Evolutionary conservation across 2,888 invertebrate genomes (phyloP), one percentile per base, ranked within the genome.

Genomic region (Drosophila infuscata): DNA sequence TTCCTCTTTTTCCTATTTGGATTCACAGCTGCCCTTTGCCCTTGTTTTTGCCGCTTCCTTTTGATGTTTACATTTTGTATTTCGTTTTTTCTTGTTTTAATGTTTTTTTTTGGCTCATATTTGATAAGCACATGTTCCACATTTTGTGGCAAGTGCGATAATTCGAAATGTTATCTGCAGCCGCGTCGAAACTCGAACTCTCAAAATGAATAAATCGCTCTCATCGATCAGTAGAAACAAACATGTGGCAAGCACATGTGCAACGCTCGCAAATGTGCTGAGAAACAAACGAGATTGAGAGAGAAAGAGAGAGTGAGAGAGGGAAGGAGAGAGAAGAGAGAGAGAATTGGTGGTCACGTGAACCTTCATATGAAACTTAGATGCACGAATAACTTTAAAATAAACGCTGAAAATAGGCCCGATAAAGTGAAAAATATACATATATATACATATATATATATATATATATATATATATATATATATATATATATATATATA

Each of bases 91-190:
- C 2, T 17, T 33, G 33, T 17, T 36, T 29, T 15, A 15, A 52
- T 56, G 17, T 33, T 46, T 17, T 36, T 29, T 15, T n/a, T 54
- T 56, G 17, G 30, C 17, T 52, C 69, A 77, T 76, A 60, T 78
- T 78, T 76, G 81, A 79, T 81, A 79, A 79, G 73, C 79, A 79
- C 77, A 81, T 81, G 81, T 81, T 76, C 46, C 69, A 64, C 60
- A 76, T 65, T 61, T 63, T 41, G 64, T 15, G 59, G 61, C 81
- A 79, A 79, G 79, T 79, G 79, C 73, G 77, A 81, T 79, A 81
- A 79, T 72, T 65, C 17, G 5, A 53, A 59, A 59, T 54, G 51
- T 53, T 64, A 76, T 57, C 51, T 59, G 49, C 29, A 12, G 49
- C 32, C 56, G 12, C 38, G 56, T 43, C 59, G 49, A 33, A 59